These are phyloP conservation scores for Eurosta solidaginis DNA, from an alignment of 1,140 invertebrate species.

Conservation along the genomic window DNA sequence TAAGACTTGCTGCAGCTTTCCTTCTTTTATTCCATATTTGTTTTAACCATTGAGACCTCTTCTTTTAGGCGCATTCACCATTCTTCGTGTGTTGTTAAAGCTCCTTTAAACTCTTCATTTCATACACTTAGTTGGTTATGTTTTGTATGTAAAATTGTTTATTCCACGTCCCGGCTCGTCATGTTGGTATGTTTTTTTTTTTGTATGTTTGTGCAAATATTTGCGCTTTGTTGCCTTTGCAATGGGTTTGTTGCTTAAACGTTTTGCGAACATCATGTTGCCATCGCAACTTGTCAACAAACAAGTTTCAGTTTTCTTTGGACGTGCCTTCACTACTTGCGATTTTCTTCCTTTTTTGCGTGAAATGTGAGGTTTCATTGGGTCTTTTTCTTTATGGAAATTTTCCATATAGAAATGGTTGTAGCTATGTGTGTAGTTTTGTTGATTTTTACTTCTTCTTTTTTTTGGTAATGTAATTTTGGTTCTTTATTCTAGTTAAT, in stretches of 20 bases:
- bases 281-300: conserved; percentile 25
- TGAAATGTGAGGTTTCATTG: neutral
- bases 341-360: neutral
- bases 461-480: too few species aligned
- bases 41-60: neutral
- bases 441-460: neutral
- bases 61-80: conserved; percentile 19
- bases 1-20: neutral
- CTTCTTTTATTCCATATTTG: conserved; percentile 1
- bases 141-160: neutral
- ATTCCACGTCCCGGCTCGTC: too few species aligned
- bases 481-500: too few species aligned
- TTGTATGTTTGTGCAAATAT: neutral
- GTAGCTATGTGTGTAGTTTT: neutral
- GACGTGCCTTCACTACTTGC: neutral
- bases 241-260: conserved; percentile 8
- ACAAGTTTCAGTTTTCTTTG: conserved; percentile 22
- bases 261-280: conserved; percentile 14
- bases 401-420: neutral
- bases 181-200: neutral
- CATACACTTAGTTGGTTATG: neutral
- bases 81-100: conserved; percentile 8
- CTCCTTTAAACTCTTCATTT: conserved; percentile 13
- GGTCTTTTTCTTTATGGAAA: neutral
- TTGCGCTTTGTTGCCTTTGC: conserved; percentile 8